These are phyloP conservation scores for Andricus quercusramuli DNA, from an alignment of 2,888 invertebrate genomes.

Conservation along the genomic window DNA sequence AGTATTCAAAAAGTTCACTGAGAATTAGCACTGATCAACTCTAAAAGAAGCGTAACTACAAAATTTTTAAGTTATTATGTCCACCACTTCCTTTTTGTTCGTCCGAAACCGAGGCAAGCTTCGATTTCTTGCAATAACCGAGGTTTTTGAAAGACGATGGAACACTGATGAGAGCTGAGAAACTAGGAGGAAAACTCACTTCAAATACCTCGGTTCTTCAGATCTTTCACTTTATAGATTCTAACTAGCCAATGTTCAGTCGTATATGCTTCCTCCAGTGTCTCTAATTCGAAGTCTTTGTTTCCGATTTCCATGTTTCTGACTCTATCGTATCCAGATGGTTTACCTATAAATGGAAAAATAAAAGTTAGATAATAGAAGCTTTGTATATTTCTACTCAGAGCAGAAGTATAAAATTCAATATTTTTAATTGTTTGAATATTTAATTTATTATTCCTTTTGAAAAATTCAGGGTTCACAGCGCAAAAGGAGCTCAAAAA, in stretches of 20 bases:
- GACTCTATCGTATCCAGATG: conserved; percentile 97
- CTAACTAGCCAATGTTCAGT: conserved; percentile 99
- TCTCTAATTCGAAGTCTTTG: conserved; percentile 98
- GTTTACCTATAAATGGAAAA: conserved; percentile 84
- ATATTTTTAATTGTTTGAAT: too few species aligned
- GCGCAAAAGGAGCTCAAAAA: too few species aligned
- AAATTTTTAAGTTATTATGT: background rate
- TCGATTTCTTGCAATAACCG: background rate
- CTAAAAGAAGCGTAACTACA: background rate
- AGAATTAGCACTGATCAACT: background rate
- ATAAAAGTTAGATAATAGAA: too few species aligned
- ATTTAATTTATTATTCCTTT: too few species aligned
- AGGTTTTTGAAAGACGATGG: background rate
- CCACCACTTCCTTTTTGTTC: background rate
- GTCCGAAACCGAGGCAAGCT: background rate
- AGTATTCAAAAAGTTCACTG: conserved; percentile 3
- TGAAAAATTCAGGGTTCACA: too few species aligned
- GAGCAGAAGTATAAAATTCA: too few species aligned
- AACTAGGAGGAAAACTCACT: conserved; percentile 3
- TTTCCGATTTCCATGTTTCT: conserved; percentile 98
- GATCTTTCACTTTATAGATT: conserved; percentile 98
- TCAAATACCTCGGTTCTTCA: conserved; percentile 92
- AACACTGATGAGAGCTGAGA: conserved; percentile 10
- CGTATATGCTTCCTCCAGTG: conserved; percentile 99
- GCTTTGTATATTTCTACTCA: too few species aligned